Evolutionary conservation across 2,797 vertebrate species (phyloP).

Genomic region (Scarus forsteni): DNA sequence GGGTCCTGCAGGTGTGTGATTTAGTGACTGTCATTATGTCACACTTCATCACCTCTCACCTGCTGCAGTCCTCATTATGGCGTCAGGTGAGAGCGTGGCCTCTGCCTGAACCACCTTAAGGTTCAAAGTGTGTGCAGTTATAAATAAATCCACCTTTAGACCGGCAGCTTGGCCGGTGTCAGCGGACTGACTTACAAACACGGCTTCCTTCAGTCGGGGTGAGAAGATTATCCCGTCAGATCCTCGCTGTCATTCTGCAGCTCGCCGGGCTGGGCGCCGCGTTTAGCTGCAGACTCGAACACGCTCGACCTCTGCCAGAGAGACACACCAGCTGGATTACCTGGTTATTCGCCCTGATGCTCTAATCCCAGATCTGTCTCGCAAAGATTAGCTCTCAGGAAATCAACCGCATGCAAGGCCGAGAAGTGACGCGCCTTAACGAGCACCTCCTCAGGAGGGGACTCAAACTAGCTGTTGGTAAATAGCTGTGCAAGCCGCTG

Average conservation of each 20-base stretch:
- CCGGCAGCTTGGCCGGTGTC: conserved; percentile 2
- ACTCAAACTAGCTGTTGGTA: conserved; percentile 44
- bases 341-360: conserved; percentile 71
- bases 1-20: not conserved
- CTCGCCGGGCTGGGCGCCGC: conserved; percentile 49
- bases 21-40: not conserved
- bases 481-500: conserved; percentile 54
- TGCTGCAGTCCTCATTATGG: not conserved
- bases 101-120: not conserved
- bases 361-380: conserved; percentile 80
- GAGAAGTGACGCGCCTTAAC: conserved; percentile 47
- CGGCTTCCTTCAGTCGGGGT: conserved; percentile 38
- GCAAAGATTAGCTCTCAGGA: conserved; percentile 72
- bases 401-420: conserved; percentile 61
- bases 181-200: conserved; percentile 38
- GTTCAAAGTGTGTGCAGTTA: not conserved
- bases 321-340: conserved; percentile 78
- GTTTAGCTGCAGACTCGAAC: conserved; percentile 74
- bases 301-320: conserved; percentile 72
- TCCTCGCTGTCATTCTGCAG: conserved; percentile 35
- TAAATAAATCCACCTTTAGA: conserved; percentile 16
- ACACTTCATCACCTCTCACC: not conserved
- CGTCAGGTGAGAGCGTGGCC: not conserved
- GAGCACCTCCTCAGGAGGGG: not conserved
- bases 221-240: conserved; percentile 64